Evolutionary conservation across 1,140 invertebrate species (phyloP), one percentile per base, ranked within the genome.

Genomic region (Drosophila virilis): DNA sequence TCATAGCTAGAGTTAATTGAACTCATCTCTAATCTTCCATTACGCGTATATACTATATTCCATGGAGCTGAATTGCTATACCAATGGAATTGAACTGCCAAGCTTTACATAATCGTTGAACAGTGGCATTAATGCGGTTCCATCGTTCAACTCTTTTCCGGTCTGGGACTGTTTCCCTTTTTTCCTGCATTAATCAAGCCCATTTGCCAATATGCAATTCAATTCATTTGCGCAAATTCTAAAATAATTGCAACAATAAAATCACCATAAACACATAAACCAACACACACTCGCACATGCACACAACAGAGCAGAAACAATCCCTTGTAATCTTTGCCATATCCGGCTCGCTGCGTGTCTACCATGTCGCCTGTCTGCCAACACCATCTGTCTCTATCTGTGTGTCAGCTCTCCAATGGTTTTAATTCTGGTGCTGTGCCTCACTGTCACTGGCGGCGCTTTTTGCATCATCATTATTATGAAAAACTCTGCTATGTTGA

Each of bases 221-320:
- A 71, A 86, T 65, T 76, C 74, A 52, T 75, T 76, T 76, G 54
- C 61, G 75, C 67, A 79, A 66, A 89, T 55, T 77, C 78, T 73
- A 46, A 77, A 62, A 68, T 79, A 86, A 86, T 86, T 88, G 72
- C 75, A 59, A 78, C 83, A 86, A 88, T 86, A 89, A 88, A 89
- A 83, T 62, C 77, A 83, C 72, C 82, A 83, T 79, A 88, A 82
- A 70, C 67, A 69, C 72, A 45, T 52, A 59, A 43, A 46, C 54
- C 52, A 54, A 48, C 32, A 62, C 38, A 28, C 22, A 28, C 22
- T 28, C 22, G 22, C 22, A 17, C 37, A 72, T 28, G 50, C 55
- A 55, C 59, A 59, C 46, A 64, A 54, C 28, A 62, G 17, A 28
- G 33, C 51, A 55, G 45, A 72, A 77, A 46, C 43, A 78, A 77